A percentile compares a stretch with the other conserved stretches of the same genome.
These are phyloP conservation scores for Diglossa brunneiventris DNA, from an alignment of 2,113 vertebrate species.

Conservation along the genomic window DNA sequence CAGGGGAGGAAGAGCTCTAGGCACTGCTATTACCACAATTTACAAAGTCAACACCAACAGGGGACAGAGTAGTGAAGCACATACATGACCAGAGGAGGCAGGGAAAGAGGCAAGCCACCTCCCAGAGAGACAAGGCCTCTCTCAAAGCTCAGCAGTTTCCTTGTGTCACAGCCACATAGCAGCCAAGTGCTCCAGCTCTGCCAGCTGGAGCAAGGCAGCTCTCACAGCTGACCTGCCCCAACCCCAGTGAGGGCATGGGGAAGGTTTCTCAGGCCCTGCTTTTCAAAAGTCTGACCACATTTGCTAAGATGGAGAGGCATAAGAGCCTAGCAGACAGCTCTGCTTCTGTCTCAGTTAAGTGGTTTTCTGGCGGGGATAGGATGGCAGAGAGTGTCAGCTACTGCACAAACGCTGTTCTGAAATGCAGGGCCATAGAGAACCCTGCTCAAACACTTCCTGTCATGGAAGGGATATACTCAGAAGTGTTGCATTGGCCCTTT, in stretches of 20 bases:
- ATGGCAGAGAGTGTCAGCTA: background rate
- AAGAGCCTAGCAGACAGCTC: background rate
- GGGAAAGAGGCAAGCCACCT: background rate
- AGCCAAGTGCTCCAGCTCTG: background rate
- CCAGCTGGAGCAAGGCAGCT: background rate
- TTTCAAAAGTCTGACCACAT: background rate
- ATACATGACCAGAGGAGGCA: background rate
- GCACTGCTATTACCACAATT: background rate
- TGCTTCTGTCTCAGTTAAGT: background rate
- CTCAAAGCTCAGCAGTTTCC: background rate
- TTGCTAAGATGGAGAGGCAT: background rate
- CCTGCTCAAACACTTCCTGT: background rate
- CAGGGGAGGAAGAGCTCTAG: background rate
- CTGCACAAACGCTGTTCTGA: background rate
- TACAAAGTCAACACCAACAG: background rate
- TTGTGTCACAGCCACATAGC: background rate
- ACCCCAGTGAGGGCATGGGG: rapidly evolving
- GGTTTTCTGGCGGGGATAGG: background rate
- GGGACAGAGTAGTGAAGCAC: background rate
- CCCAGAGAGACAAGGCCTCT: background rate
- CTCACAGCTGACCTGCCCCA: background rate
- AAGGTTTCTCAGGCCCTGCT: background rate
- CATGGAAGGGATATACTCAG: background rate
- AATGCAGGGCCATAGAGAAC: background rate
- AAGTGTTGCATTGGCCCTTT: background rate